phyloP scores from a whole-genome alignment of 2,113 vertebrate genomes.

The Onychostoma macrolepis region DNA sequence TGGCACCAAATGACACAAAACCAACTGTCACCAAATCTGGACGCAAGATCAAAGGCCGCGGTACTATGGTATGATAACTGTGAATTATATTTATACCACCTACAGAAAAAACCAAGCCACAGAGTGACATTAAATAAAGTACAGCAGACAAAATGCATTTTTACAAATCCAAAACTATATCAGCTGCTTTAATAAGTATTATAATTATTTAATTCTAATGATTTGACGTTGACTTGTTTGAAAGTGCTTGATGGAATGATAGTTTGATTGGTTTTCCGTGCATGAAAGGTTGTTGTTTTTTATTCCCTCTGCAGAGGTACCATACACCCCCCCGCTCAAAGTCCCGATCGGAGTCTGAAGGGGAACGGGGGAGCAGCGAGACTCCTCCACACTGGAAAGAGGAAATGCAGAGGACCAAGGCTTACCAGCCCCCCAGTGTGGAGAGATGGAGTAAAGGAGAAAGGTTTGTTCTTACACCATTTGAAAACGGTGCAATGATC shows the following conservation, averaged over 20 bases:
- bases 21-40: constrained; percentile 95
- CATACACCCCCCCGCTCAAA: constrained; percentile 93
- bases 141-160: background rate
- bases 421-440: constrained; percentile 83
- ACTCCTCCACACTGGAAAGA: constrained; percentile 98
- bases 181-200: background rate
- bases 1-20: constrained; percentile 80
- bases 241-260: background rate
- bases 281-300: background rate
- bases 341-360: constrained; percentile 87
- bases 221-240: constrained; percentile 44
- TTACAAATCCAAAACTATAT: background rate
- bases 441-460: constrained; percentile 97
- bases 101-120: background rate
- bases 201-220: constrained; percentile 41
- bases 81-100: background rate
- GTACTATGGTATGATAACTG: constrained; percentile 87
- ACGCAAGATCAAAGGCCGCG: constrained; percentile 95
- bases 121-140: background rate
- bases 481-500: background rate
- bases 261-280: constrained; percentile 6
- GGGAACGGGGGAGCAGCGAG: constrained; percentile 87
- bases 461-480: constrained; percentile 77
- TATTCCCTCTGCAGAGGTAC: constrained; percentile 80
- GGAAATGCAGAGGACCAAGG: constrained; percentile 91